phyloP scores from a whole-genome alignment of 2,113 vertebrate species.

The Connochaetes taurinus region DNA sequence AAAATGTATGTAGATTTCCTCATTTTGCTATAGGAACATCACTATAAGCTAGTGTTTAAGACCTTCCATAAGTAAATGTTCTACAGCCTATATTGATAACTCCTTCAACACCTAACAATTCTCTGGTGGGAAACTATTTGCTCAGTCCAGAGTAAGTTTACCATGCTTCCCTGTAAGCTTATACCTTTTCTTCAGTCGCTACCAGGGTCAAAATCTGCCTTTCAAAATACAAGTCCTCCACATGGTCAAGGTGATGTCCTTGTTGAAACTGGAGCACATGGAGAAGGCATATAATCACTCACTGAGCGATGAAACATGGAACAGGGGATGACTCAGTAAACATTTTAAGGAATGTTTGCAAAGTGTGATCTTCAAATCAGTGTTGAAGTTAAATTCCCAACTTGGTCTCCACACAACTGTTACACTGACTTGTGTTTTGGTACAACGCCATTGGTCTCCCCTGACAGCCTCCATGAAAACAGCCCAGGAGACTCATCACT shows the following conservation, averaged over 20 bases:
- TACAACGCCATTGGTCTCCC: neutral
- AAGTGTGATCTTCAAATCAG: conserved; percentile 64
- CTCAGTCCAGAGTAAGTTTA: neutral
- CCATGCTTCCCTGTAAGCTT: neutral
- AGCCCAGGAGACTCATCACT: neutral
- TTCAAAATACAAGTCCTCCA: neutral
- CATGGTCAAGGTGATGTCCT: neutral
- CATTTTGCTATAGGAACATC: neutral
- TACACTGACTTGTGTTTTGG: conserved; percentile 41
- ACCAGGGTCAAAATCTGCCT: neutral
- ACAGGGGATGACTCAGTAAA: conserved; percentile 58
- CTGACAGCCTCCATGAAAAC: neutral
- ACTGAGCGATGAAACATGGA: neutral
- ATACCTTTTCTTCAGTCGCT: neutral
- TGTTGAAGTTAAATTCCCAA: conserved; percentile 51
- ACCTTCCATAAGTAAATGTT: neutral
- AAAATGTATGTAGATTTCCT: neutral
- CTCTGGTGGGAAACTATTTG: neutral
- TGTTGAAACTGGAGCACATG: conserved; percentile 13
- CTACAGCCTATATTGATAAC: neutral
- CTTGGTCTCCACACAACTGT: conserved; percentile 47
- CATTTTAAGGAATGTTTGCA: conserved; percentile 62
- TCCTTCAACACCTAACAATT: neutral
- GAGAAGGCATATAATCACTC: conserved; percentile 22
- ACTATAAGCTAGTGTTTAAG: neutral